These are phyloP conservation scores for Lithophane leautieri DNA, from an alignment of 2,888 invertebrate species.

Conservation along the genomic window DNA sequence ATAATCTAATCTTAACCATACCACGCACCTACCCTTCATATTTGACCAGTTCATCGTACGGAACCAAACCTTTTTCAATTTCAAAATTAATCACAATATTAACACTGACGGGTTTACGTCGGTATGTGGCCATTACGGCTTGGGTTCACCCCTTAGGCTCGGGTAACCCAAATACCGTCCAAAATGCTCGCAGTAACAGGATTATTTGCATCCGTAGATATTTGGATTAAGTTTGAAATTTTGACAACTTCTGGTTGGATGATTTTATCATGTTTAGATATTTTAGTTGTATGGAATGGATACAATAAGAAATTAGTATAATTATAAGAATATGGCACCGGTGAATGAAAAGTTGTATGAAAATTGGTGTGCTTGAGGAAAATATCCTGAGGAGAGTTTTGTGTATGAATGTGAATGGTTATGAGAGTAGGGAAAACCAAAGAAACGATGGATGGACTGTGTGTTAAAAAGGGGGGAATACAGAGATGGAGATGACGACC, in stretches of 20 bases:
- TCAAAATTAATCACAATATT: conserved; percentile 55
- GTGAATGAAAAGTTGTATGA: not conserved
- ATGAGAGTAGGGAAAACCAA: not conserved
- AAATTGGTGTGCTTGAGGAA: too few species aligned
- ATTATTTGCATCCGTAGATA: conserved; percentile 55
- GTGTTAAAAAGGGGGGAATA: not conserved
- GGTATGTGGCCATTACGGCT: conserved; percentile 47
- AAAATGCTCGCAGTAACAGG: conserved; percentile 38
- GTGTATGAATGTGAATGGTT: too few species aligned
- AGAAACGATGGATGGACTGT: not conserved
- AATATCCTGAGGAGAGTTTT: not conserved
- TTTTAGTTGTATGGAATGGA: not conserved
- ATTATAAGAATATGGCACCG: too few species aligned
- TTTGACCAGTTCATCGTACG: conserved; percentile 38
- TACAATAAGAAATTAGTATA: not conserved
- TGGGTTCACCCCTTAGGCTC: conserved; percentile 39
- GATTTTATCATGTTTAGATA: not conserved
- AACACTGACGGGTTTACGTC: conserved; percentile 35
- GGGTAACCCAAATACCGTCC: conserved; percentile 34
- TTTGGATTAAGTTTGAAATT: conserved; percentile 18
- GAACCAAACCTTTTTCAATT: conserved; percentile 31
- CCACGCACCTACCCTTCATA: not conserved
- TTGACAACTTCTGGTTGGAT: not conserved
- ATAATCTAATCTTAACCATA: not conserved
- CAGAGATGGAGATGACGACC: too few species aligned